Evolutionary conservation across 2,888 invertebrate species (phyloP).

Genomic region (Netelia inedita): DNA sequence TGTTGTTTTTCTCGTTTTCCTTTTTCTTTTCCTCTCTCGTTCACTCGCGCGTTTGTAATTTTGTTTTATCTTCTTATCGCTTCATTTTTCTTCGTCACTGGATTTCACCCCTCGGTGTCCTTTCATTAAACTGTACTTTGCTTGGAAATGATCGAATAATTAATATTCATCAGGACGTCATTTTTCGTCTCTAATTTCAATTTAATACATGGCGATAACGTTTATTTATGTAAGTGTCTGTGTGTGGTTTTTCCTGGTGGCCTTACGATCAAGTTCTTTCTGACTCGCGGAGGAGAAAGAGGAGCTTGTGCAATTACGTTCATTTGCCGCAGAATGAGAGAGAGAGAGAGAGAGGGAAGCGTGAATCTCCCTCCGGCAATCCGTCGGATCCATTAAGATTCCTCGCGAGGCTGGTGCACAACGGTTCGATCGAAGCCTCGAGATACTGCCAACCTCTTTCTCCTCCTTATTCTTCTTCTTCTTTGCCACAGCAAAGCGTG

Average conservation of each 20-base stretch:
- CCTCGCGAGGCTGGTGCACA: slow-evolving; percentile 69
- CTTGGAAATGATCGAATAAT: background rate
- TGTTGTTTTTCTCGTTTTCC: background rate
- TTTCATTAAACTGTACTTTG: background rate
- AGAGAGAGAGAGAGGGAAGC: slow-evolving; percentile 49
- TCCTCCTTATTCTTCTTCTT: slow-evolving; percentile 28
- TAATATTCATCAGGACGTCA: background rate
- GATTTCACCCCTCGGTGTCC: too few relatives aligned
- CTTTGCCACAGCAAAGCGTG: slow-evolving; percentile 45
- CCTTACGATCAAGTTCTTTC: background rate
- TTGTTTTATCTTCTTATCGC: background rate
- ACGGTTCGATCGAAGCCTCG: slow-evolving; percentile 74
- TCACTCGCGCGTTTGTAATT: too few relatives aligned
- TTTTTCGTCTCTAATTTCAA: background rate
- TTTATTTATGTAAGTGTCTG: background rate
- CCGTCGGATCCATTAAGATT: slow-evolving; percentile 79
- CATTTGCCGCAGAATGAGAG: slow-evolving; percentile 72
- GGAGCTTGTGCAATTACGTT: slow-evolving; percentile 77
- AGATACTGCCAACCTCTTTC: slow-evolving; percentile 75
- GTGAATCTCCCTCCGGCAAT: slow-evolving; percentile 72
- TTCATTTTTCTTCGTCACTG: background rate
- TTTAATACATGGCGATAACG: background rate
- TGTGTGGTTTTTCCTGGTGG: background rate
- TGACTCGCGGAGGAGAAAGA: slow-evolving; percentile 49
- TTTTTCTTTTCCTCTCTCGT: background rate